Evolutionary conservation across 2,888 invertebrate genomes (phyloP).

Genomic region (Ditylenchus weischeri): DNA sequence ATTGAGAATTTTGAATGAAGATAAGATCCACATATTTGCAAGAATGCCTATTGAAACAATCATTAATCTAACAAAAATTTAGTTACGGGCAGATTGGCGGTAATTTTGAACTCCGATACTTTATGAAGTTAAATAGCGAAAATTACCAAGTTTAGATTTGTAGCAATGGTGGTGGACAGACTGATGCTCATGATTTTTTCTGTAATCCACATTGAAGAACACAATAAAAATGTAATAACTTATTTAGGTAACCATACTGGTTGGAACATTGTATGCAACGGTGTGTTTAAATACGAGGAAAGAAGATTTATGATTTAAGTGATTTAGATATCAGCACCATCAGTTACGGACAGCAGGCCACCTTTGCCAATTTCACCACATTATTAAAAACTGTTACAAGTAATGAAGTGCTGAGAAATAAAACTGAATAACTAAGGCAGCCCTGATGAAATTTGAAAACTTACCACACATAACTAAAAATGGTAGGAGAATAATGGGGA

Average conservation of each 20-base stretch:
- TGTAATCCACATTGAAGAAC: too few relatives aligned
- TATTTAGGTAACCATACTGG: conserved; percentile 31
- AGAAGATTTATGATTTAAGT: neutral
- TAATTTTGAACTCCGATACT: too few relatives aligned
- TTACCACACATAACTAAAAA: too few relatives aligned
- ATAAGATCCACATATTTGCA: neutral
- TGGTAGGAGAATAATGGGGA: too few relatives aligned
- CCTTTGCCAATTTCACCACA: conserved; percentile 17
- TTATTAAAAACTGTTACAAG: neutral
- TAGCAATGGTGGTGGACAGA: conserved; percentile 52
- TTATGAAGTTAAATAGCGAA: too few relatives aligned
- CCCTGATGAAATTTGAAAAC: too few relatives aligned
- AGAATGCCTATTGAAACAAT: neutral
- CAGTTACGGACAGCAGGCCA: conserved; percentile 36
- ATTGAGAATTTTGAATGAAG: too few relatives aligned
- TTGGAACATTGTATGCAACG: conserved; percentile 41
- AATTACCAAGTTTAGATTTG: conserved; percentile 34
- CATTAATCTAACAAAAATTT: conserved; percentile 20
- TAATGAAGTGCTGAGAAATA: too few relatives aligned
- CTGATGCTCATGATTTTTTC: conserved; percentile 49
- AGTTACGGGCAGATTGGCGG: conserved; percentile 52
- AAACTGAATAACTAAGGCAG: too few relatives aligned
- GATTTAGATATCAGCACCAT: conserved; percentile 33
- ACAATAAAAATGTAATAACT: too few relatives aligned
- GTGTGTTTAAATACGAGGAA: conserved; percentile 8